Evolutionary conservation across 2,113 vertebrate genomes (phyloP).

Genomic region (Polypterus senegalus): DNA sequence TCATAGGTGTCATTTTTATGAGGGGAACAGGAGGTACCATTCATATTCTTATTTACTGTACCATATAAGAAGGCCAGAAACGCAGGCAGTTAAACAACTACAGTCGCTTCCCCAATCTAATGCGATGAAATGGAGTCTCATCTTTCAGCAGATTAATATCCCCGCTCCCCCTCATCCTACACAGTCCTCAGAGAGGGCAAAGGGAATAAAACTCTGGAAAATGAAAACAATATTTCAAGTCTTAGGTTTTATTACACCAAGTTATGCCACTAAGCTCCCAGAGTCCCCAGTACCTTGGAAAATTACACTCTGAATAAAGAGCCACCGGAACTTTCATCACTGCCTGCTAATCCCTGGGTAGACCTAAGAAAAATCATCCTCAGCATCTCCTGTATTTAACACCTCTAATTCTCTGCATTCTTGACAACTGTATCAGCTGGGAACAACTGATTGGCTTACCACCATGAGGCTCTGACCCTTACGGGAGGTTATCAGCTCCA

Average conservation of each 20-base stretch:
- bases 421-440: constrained; percentile 1
- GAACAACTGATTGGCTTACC: not conserved
- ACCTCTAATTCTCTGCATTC: not conserved
- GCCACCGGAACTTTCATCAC: constrained; percentile 36
- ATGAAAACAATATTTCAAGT: constrained; percentile 42
- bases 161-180: constrained; percentile 10
- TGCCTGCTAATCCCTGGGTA: constrained; percentile 36
- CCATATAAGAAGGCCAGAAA: too few species aligned
- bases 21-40: too few species aligned
- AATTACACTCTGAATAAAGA: constrained; percentile 40
- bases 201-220: constrained; percentile 42
- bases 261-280: constrained; percentile 40
- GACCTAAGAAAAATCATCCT: constrained; percentile 19
- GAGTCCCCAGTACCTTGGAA: constrained; percentile 35
- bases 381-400: constrained; percentile 1
- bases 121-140: not conserved
- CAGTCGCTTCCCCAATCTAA: too few species aligned
- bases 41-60: too few species aligned
- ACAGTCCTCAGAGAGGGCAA: constrained; percentile 32
- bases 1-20: too few species aligned
- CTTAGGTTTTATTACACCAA: constrained; percentile 44
- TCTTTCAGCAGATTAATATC: constrained; percentile 5
- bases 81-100: too few species aligned
- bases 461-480: constrained; percentile 1
- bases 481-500: constrained; percentile 1